Evolutionary conservation across 92 coral and sea anemone genomes (phyloP).

Genomic region (Metridium senile): DNA sequence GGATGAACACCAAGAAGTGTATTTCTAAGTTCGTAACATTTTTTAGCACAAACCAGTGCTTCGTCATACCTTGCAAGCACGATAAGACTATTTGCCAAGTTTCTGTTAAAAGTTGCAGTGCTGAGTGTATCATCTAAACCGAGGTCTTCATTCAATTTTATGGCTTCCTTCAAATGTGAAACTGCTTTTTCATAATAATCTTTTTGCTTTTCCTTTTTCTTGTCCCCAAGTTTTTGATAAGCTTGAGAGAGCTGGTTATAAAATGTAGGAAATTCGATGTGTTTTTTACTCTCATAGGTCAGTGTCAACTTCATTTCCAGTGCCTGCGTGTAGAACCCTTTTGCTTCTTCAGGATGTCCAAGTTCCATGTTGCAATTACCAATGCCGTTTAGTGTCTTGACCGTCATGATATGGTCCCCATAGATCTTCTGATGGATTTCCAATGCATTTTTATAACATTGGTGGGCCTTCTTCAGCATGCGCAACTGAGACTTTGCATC

Average conservation of each 20-base stretch:
- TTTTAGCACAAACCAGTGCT: slow-evolving; percentile 52
- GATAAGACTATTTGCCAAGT: slow-evolving; percentile 63
- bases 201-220: slow-evolving; percentile 6
- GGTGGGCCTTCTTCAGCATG: background rate
- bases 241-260: slow-evolving; percentile 68
- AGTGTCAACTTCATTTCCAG: slow-evolving; percentile 33
- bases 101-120: slow-evolving; percentile 57
- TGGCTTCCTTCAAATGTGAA: slow-evolving; percentile 47
- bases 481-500: background rate
- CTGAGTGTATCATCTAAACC: slow-evolving; percentile 40
- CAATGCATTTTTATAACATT: slow-evolving; percentile 30
- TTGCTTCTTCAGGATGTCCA: slow-evolving; percentile 19
- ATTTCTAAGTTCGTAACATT: slow-evolving; percentile 43
- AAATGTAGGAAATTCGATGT: slow-evolving; percentile 61
- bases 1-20: slow-evolving; percentile 55
- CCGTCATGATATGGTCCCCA: slow-evolving; percentile 32
- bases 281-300: slow-evolving; percentile 30
- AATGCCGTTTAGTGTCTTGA: slow-evolving; percentile 50
- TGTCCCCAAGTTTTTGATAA: slow-evolving; percentile 27
- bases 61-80: slow-evolving; percentile 26
- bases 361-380: slow-evolving; percentile 47
- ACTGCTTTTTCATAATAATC: slow-evolving; percentile 40
- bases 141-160: slow-evolving; percentile 47
- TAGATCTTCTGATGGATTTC: slow-evolving; percentile 10
- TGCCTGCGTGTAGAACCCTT: slow-evolving; percentile 25